Evolutionary conservation across 2,113 vertebrate genomes (phyloP).

Genomic region (Macrotus californicus): DNA sequence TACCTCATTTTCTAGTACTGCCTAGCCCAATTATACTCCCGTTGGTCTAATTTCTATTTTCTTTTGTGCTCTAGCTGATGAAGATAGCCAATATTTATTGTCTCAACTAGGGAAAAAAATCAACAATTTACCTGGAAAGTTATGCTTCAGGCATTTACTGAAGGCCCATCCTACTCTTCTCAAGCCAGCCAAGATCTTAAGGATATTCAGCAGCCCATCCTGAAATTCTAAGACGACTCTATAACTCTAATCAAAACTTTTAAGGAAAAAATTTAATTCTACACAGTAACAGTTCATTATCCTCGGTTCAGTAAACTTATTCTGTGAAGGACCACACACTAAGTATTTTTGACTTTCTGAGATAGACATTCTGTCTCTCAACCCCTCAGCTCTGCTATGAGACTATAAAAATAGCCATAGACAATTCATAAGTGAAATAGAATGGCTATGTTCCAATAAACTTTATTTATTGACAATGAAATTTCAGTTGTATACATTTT

Average conservation of each 20-base stretch:
- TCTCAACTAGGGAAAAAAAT: not conserved
- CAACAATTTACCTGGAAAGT: not conserved
- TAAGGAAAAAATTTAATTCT: not conserved
- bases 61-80: not conserved
- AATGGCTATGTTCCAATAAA: not conserved
- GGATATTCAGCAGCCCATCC: not conserved
- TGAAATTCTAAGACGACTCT: not conserved
- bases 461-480: not conserved
- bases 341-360: not conserved
- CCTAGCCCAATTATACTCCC: not conserved
- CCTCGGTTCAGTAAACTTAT: not conserved
- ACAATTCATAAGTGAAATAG: not conserved
- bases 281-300: not conserved
- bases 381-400: not conserved
- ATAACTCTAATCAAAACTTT: not conserved
- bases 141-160: not conserved
- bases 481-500: not conserved
- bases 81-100: not conserved
- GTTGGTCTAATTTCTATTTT: not conserved
- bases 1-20: not conserved
- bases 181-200: not conserved
- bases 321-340: not conserved
- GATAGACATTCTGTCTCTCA: not conserved
- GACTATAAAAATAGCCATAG: not conserved
- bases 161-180: not conserved